Evolutionary conservation across 2,113 vertebrate species (phyloP), one percentile per base, ranked within the genome.

Genomic region (Dromiciops gliroides): DNA sequence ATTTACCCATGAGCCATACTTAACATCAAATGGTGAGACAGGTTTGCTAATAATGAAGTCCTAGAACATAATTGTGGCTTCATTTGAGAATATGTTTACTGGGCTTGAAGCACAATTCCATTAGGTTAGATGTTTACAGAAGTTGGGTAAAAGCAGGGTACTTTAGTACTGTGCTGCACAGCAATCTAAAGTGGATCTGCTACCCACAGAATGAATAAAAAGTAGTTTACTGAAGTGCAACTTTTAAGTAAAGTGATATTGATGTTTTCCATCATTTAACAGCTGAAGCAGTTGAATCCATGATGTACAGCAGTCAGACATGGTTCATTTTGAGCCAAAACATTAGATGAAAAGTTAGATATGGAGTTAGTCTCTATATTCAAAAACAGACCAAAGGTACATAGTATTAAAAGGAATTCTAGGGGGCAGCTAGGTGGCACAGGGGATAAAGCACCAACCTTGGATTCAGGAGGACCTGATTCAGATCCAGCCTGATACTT

Each of bases 121-220:
- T 83, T 83, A 44, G 37, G n/a, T 6, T 91, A 51, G 31, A 47
- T n/a, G 28, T 28, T 12, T 75, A 7, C 89, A 48, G 91, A 1
- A n/a, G 51, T 31, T 93, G n/a, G 31, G 88, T 67, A 48, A 93
- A 94, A 96, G 50, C 89, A 95, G 52, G 3, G 51, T 91, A 60
- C 23, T 83, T 93, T 89, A 95, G 67, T 51, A 91, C 53, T 90
- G 90, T 96, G 89, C 47, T 93, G 93, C 31, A 28, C 88, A 91
- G 47, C 94, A 96, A 90, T 16, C 24, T 51, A 90, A 83, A 48
- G 44, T 89, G 75, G 31, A 83, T 75, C 92, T 92, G 19, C 31
- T 96, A 56, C 96, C 95, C 94, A 37, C 49, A 90, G 67, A 95
- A 95, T 19, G 56, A 96, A 3, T 83, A 83, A 89, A 97, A 89